phyloP scores from a whole-genome alignment of 2,113 vertebrate species.

The Polypterus senegalus region DNA sequence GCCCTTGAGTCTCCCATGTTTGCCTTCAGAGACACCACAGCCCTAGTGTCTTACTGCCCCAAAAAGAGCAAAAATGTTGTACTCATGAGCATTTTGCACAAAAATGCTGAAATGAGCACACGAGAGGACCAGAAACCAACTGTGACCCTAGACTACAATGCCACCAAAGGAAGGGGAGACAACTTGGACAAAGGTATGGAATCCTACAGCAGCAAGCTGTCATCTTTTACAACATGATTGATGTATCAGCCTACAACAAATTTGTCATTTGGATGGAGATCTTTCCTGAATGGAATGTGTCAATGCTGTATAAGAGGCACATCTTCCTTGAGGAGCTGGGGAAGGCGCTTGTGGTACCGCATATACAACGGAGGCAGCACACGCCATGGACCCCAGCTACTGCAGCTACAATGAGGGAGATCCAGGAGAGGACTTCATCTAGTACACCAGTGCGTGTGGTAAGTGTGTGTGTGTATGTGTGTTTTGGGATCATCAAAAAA shows the following conservation, averaged over 20 bases:
- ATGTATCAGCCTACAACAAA: slow-evolving; percentile 12
- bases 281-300: neutral
- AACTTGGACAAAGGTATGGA: neutral
- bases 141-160: slow-evolving; percentile 17
- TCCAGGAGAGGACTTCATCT: neutral
- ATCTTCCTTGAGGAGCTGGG: slow-evolving; percentile 10
- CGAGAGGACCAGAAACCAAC: slow-evolving; percentile 15
- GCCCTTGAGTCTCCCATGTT: slow-evolving; percentile 5
- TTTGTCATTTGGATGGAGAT: slow-evolving; percentile 8
- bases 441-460: neutral
- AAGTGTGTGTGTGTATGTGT: too few relatives aligned
- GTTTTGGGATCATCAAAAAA: too few relatives aligned
- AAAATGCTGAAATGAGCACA: slow-evolving; percentile 8
- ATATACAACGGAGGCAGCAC: slow-evolving; percentile 10
- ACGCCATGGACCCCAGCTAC: slow-evolving; percentile 6
- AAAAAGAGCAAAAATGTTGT: slow-evolving; percentile 18
- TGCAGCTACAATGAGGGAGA: slow-evolving; percentile 6
- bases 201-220: slow-evolving; percentile 8
- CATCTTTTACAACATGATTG: slow-evolving; percentile 9
- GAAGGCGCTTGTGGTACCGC: slow-evolving; percentile 3
- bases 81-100: slow-evolving; percentile 19
- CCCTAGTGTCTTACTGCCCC: slow-evolving; percentile 9
- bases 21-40: slow-evolving; percentile 7
- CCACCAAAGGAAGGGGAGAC: slow-evolving; percentile 16
- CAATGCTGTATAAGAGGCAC: slow-evolving; percentile 4